Base-by-base conservation (phyloP, 2,888 invertebrate species). In the Blera fallax region DNA sequence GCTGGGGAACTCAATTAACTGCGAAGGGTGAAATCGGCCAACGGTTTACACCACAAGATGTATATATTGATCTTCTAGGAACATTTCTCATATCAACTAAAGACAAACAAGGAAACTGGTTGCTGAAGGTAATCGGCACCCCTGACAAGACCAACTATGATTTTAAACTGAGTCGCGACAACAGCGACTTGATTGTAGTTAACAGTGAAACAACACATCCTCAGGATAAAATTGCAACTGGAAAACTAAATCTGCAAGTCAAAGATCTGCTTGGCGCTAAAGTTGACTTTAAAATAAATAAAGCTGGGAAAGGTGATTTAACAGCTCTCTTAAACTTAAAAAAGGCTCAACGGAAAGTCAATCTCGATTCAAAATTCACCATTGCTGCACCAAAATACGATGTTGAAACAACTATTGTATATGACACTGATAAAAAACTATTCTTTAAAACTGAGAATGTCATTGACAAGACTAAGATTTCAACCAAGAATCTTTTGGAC, bases 351-450 rank as follows among this genome's bases (percentile, higher is more conserved):
- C 93, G 94, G 64, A 94, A 94, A 89, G 89, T 95, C 32, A 95
- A 95, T 89, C 91, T 93, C 3, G 95, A 94, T 50, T 93, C 94
- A 0, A 95, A 94, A 64, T 94, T 96, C 89, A 92, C 93, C 0
- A 90, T 95, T 0, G 93, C 94, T 64, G 93, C 94, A 0, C 94
- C 95, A 0, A 93, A 93, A 1, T 95, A 94, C 90, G 94, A 94
- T 82, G 93, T 94, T 0, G 94, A 94, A 56, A 88, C 95, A 0
- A 95, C 94, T 54, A 65, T 97, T 3, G 94, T 93, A 88, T 94
- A 96, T 32, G 94, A 96, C 90, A 95, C 95, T 50, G 94, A 92
- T 50, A 95, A 95, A 88, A 95, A 95, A 88, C 88, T 97, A 3
- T 93, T 94, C 77, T 88, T 96, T 43, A 94, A 94, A 34, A 95